Percentiles rank a stretch among this genome's conserved stretches.
Evolutionary conservation across 2,888 invertebrate species (phyloP).

Genomic region (Mellilla xanthometata): DNA sequence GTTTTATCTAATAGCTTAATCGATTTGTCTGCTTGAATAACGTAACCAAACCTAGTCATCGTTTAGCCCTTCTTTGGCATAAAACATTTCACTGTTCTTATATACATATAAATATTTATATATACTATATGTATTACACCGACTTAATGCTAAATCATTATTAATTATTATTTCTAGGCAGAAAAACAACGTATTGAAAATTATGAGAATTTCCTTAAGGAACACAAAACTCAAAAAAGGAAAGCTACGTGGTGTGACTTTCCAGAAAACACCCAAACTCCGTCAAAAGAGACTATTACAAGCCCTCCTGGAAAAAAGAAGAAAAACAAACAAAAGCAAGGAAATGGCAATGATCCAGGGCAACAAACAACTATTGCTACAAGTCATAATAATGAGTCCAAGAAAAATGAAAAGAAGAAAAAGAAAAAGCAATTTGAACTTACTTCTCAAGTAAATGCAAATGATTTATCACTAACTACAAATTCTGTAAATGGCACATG

Average conservation of each 20-base stretch:
- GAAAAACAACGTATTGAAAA: constrained; percentile 75
- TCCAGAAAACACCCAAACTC: constrained; percentile 53
- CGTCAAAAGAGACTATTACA: background rate
- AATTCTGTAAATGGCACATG: background rate
- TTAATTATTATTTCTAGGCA: constrained; percentile 44
- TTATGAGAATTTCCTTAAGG: constrained; percentile 76
- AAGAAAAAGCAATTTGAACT: constrained; percentile 25
- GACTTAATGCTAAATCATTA: too few species aligned
- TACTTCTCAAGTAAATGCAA: too few species aligned
- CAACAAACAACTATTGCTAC: background rate
- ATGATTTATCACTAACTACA: background rate
- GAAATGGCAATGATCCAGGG: constrained; percentile 4
- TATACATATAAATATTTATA: too few species aligned
- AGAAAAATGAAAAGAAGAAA: constrained; percentile 15
- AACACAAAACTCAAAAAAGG: constrained; percentile 68
- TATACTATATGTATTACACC: too few species aligned
- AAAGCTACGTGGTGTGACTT: constrained; percentile 82
- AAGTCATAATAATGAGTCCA: constrained; percentile 1
- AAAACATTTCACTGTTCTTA: too few species aligned
- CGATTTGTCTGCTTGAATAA: background rate
- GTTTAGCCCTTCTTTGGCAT: too few species aligned
- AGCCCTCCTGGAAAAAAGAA: constrained; percentile 36
- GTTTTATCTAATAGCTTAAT: too few species aligned
- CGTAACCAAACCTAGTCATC: too few species aligned
- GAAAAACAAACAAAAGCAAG: constrained; percentile 36